Evolutionary conservation across 1,140 invertebrate species (phyloP), one percentile per base, ranked within the genome.

Genomic region (Drosophila bifasciata): DNA sequence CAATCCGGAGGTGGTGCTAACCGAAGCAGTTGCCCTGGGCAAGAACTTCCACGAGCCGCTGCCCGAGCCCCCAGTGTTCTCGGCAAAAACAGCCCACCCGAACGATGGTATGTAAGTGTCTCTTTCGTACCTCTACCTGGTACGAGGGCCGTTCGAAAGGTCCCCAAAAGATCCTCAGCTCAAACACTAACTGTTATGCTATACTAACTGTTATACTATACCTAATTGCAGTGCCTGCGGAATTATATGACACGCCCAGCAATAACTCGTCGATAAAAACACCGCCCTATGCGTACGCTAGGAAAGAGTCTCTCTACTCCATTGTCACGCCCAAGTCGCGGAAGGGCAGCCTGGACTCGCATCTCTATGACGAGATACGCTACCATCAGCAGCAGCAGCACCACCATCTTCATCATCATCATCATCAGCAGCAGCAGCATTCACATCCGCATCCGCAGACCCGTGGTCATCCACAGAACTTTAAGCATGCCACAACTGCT

Each of bases 101-200:
- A 91, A 83, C 75, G 90, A 91, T 49, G 90, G 90, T 91, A 91
- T 90, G 90, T 91, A 91, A 91, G 90, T 90, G 89, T 88, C 84
- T 61, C 75, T 36, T 55, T 52, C 52, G 58, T n/a, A n/a, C n/a
- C n/a, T n/a, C n/a, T n/a, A 64, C 28, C 28, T 28, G 28, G 8
- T 28, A 9, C 28, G 28, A 9, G 28, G 28, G 2, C 8, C 8
- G 28, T 9, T 9, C 8, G 7, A 28, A 28, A 28, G 28, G 28
- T 28, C 58, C 13, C 28, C 55, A 68, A 68, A 67, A 68, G 36
- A 66, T 61, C 19, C 19, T 3, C 19, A 21, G 19, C 19, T 21
- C 19, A 3, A n/a, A n/a, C n/a, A n/a, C n/a, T n/a, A n/a, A n/a
- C n/a, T n/a, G n/a, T n/a, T n/a, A n/a, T n/a, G n/a, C n/a, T n/a